A percentile compares a stretch with the other conserved stretches of the same genome.
These are phyloP conservation scores for Lerema accius DNA, from an alignment of 1,140 invertebrate genomes.

Conservation along the genomic window DNA sequence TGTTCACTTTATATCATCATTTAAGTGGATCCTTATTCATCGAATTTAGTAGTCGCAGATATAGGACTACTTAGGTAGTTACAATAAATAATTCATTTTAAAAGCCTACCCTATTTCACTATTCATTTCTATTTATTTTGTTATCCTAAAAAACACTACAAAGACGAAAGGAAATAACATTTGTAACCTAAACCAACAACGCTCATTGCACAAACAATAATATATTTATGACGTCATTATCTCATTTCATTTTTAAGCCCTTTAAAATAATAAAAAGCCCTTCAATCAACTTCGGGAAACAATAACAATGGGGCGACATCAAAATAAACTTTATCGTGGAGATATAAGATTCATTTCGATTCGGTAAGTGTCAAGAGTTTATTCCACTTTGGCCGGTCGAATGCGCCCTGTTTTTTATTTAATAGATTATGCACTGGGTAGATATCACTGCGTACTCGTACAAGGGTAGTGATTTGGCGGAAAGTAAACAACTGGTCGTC, in stretches of 20 bases:
- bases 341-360: conserved; percentile 3
- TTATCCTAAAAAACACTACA: neutral
- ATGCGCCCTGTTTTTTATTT: conserved; percentile 71
- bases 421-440: conserved; percentile 75
- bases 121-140: neutral
- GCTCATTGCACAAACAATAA: conserved; percentile 34
- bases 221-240: conserved; percentile 51
- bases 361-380: conserved; percentile 12
- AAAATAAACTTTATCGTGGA: conserved; percentile 1
- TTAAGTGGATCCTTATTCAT: too few relatives aligned
- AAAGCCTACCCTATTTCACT: too few relatives aligned
- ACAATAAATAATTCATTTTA: too few relatives aligned
- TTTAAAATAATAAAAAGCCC: conserved; percentile 60
- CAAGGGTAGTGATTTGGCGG: conserved; percentile 75
- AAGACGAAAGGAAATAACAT: conserved; percentile 16
- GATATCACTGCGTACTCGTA: conserved; percentile 64
- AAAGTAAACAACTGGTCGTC: conserved; percentile 74
- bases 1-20: too few relatives aligned
- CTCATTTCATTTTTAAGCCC: conserved; percentile 47
- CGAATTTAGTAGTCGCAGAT: too few relatives aligned
- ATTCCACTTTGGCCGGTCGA: conserved; percentile 41
- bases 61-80: too few relatives aligned
- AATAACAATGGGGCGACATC: conserved; percentile 1
- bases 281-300: conserved; percentile 34
- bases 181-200: conserved; percentile 23